Base-by-base conservation (phyloP, 2,797 vertebrate species). In the Neopelma chrysocephalum region DNA sequence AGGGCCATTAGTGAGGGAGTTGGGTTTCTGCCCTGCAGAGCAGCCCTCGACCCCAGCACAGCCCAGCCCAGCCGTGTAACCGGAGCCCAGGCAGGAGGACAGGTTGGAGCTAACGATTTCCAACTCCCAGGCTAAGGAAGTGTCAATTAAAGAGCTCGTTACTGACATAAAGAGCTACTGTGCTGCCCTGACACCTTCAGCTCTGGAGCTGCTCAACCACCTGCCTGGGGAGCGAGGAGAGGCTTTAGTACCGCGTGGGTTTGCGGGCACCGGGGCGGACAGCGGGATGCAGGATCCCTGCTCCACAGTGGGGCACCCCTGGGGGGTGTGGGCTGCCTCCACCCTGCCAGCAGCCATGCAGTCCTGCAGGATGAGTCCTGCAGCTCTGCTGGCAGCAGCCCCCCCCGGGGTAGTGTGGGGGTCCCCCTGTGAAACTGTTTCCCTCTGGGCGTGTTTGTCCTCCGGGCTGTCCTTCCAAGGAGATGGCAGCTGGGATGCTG, bases 371-470 rank as follows among this genome's bases (percentile, higher is more conserved):
- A 11, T 0, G 4, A 20, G 40, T 53, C 18, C 51, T 53, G 17
- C 45, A 48, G 27, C 34, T 81, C 23, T 18, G 42, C 38, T 32
- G 70, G 40, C 45, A 76, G 64, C 80, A 65, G 17, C n/a, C 29
- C 48, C 47, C 26, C 1, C 0, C n/a, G n/a, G 21, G 31, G 3
- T 3, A 7, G 34, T 0, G 2, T 0, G 1, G 7, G 23, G 6
- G n/a, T 45, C 27, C 22, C 36, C 1, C 0, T 6, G 16, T 3
- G 6, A 65, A 51, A 6, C 7, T 25, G 5, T 45, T 31, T 40
- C 47, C 16, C 18, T 19, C 57, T 3, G 15, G 36, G 36, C 3
- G 20, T 11, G n/a, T 12, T 42, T 25, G 27, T 61, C 50, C 45
- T 50, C 51, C 1, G 31, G 58, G 31, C 15, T 22, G 12, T 31